A percentile compares a stretch with the other conserved stretches of the same genome.
Conservation (phyloP, 2,888 invertebrate species). For the Dryomyza anilis region DNA sequence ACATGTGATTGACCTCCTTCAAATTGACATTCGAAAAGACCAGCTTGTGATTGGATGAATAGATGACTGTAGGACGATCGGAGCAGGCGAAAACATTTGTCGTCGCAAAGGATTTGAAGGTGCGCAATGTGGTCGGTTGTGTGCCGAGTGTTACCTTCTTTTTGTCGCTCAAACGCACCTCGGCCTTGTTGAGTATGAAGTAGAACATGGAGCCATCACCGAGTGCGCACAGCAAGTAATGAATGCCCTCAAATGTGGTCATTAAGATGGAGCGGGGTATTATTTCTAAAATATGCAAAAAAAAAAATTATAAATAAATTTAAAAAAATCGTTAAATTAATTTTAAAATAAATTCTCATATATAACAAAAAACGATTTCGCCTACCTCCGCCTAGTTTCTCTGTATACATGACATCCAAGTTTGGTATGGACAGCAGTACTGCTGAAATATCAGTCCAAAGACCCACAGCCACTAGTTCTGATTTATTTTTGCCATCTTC, state of each 20-base stretch:
- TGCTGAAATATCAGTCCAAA: slow-evolving; percentile 97
- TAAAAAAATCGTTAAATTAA: slow-evolving; percentile 11
- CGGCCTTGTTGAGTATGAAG: slow-evolving; percentile 79
- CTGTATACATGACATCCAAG: slow-evolving; percentile 80
- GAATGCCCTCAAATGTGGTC: slow-evolving; percentile 90
- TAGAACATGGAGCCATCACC: slow-evolving; percentile 99
- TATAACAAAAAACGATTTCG: too few species aligned
- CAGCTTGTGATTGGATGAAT: slow-evolving; percentile 97
- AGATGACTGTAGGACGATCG: slow-evolving; percentile 97
- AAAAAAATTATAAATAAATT: background rate
- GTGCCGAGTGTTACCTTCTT: slow-evolving; percentile 97
- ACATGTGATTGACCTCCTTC: slow-evolving; percentile 96
- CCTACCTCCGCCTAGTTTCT: slow-evolving; percentile 83
- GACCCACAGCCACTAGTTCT: slow-evolving; percentile 84
- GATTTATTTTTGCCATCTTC: slow-evolving; percentile 68
- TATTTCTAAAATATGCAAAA: slow-evolving; percentile 71
- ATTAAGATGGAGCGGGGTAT: slow-evolving; percentile 95
- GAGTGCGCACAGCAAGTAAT: slow-evolving; percentile 87
- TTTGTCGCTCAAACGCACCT: slow-evolving; percentile 80
- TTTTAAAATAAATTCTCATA: too few species aligned
- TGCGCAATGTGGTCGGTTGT: slow-evolving; percentile 91
- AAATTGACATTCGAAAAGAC: slow-evolving; percentile 98
- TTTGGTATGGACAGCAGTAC: slow-evolving; percentile 82
- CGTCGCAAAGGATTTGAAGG: slow-evolving; percentile 87
- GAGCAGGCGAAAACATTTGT: slow-evolving; percentile 99